Evolutionary conservation across 2,113 vertebrate genomes (phyloP).

Genomic region (Natator depressus): DNA sequence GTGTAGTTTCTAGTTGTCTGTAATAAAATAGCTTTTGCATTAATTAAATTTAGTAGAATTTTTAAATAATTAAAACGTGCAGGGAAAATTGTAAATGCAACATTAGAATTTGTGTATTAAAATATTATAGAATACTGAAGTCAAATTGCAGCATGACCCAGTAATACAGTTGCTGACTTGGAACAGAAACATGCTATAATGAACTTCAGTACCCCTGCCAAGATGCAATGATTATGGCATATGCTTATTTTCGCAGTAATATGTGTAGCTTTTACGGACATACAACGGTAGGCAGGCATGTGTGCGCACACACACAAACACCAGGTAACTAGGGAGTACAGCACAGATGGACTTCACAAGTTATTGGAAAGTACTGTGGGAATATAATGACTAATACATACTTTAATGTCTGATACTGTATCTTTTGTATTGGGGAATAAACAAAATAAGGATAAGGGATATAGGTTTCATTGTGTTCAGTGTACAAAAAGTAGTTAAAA

Average conservation of each 20-base stretch:
- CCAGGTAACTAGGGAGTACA: not conserved
- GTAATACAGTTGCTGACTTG: not conserved
- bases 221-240: not conserved
- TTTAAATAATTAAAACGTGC: not conserved
- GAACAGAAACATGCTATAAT: not conserved
- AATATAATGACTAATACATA: not conserved
- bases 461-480: not conserved
- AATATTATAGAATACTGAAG: not conserved
- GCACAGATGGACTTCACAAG: not conserved
- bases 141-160: not conserved
- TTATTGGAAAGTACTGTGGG: not conserved
- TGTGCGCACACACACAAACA: not conserved
- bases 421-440: not conserved
- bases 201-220: not conserved
- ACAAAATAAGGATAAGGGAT: not conserved
- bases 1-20: not conserved
- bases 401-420: not conserved
- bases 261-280: not conserved
- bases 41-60: not conserved
- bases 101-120: not conserved
- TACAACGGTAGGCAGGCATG: rapidly evolving
- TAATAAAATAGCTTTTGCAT: not conserved
- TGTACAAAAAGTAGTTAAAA: not conserved
- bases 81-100: not conserved
- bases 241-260: not conserved